Percentiles rank a stretch among this genome's conserved stretches.
These are phyloP conservation scores for Gallinago jamesoni DNA, from an alignment of 2,113 vertebrate species.

Conservation along the genomic window DNA sequence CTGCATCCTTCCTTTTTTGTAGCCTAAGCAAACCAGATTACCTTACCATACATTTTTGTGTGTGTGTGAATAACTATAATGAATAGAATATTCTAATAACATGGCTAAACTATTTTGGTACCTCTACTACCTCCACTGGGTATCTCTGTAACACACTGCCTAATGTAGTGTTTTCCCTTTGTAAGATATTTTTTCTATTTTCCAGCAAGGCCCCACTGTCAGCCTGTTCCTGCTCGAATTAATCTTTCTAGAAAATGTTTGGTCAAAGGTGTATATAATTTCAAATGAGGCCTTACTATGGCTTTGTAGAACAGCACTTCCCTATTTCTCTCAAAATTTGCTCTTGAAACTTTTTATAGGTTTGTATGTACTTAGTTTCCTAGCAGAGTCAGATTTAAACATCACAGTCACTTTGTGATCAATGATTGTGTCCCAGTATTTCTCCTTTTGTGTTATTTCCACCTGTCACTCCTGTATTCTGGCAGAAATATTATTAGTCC, in stretches of 20 bases:
- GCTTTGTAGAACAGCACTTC: neutral
- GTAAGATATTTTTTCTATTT: neutral
- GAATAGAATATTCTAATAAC: neutral
- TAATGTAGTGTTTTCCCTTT: neutral
- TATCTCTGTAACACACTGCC: neutral
- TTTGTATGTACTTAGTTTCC: neutral
- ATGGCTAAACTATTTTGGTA: neutral
- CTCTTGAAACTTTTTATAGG: neutral
- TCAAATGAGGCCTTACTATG: neutral
- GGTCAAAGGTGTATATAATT: neutral
- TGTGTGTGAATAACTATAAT: neutral
- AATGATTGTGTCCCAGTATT: neutral
- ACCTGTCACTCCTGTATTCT: neutral
- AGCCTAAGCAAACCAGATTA: neutral
- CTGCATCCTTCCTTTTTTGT: neutral
- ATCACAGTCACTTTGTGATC: neutral
- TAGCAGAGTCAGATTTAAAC: neutral
- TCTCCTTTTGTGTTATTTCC: neutral
- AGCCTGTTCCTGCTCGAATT: neutral
- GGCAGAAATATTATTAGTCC: neutral
- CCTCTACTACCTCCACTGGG: neutral
- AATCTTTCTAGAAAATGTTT: neutral
- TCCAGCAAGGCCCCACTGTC: neutral
- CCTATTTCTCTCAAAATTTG: neutral
- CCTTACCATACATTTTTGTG: neutral